A percentile compares a stretch with the other conserved stretches of the same genome.
Conservation (phyloP, 2,797 vertebrate genomes). For the Takifugu ocellatus region DNA sequence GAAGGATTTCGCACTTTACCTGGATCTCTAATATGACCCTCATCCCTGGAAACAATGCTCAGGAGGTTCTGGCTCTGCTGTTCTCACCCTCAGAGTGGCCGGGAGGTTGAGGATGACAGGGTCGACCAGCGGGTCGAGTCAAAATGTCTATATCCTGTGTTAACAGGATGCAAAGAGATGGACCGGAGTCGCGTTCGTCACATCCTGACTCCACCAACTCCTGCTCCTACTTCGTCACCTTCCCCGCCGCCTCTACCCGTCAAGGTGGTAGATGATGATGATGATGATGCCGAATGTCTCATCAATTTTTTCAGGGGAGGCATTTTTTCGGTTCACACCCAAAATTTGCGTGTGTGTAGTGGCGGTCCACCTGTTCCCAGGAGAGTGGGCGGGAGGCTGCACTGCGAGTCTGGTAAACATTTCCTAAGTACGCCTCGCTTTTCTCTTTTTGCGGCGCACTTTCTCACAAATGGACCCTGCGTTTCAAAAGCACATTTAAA, state of each 20-base stretch:
- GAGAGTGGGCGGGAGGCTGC: conserved; percentile 76
- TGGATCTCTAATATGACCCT: conserved; percentile 62
- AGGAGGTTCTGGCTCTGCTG: conserved; percentile 46
- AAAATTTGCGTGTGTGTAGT: conserved; percentile 24
- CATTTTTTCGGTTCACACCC: conserved; percentile 56
- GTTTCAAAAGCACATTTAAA: too few relatives aligned
- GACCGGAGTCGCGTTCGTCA: conserved; percentile 71
- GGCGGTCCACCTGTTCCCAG: conserved; percentile 70
- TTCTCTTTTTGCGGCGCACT: too few relatives aligned
- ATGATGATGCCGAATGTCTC: conserved; percentile 31
- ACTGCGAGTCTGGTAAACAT: conserved; percentile 73
- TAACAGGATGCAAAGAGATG: conserved; percentile 75
- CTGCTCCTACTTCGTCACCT: conserved; percentile 18
- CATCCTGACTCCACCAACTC: conserved; percentile 59
- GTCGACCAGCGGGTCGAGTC: conserved; percentile 57
- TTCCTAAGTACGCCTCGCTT: conserved; percentile 54
- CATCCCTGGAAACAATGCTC: conserved; percentile 67
- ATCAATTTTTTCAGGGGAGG: conserved; percentile 24
- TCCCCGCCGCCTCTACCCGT: conserved; percentile 2
- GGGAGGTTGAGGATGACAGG: conserved; percentile 33
- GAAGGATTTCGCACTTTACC: conserved; percentile 61
- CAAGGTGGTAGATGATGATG: too few relatives aligned
- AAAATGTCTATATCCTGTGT: conserved; percentile 75
- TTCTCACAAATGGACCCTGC: too few relatives aligned
- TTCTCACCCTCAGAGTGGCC: conserved; percentile 63